These are phyloP conservation scores for Drosophila triauraria DNA, from an alignment of 1,140 invertebrate genomes.

Conservation along the genomic window DNA sequence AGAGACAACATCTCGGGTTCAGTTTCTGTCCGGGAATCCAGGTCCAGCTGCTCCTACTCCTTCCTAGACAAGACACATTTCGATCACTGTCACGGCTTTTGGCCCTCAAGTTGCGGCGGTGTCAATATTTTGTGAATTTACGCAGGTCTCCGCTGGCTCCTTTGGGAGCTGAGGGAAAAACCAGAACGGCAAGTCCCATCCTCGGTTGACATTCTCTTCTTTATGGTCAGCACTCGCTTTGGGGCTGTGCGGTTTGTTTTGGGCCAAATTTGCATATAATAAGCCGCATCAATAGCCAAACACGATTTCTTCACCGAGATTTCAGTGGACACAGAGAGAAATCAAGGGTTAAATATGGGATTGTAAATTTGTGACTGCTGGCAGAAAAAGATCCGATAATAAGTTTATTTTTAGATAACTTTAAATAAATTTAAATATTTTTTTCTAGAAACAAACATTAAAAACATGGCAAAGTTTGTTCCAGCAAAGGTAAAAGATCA, in stretches of 20 bases:
- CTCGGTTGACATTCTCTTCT: constrained; percentile 76
- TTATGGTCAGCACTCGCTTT: constrained; percentile 75
- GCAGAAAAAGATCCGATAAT: too few relatives aligned
- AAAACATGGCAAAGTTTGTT: neutral
- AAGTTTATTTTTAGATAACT: neutral
- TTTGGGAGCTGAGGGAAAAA: constrained; percentile 21
- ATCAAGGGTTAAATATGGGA: neutral
- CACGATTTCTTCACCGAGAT: constrained; percentile 72
- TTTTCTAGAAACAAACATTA: neutral
- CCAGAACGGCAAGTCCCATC: constrained; percentile 14
- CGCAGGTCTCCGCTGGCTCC: constrained; percentile 52
- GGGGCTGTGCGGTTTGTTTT: constrained; percentile 56
- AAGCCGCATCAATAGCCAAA: constrained; percentile 82
- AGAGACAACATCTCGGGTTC: constrained; percentile 41
- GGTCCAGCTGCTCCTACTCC: constrained; percentile 23
- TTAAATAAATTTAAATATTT: neutral
- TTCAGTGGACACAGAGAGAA: constrained; percentile 42
- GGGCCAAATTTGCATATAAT: constrained; percentile 84
- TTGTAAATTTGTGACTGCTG: too few relatives aligned
- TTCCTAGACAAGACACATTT: constrained; percentile 78
- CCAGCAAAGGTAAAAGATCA: too few relatives aligned
- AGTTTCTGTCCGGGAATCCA: constrained; percentile 12
- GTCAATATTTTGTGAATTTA: constrained; percentile 85
- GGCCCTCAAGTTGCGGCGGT: constrained; percentile 64
- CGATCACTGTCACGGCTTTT: constrained; percentile 79